Evolutionary conservation across 2,888 invertebrate genomes (phyloP), one percentile per base, ranked within the genome.

Genomic region (Caenorhabditis panamensis): DNA sequence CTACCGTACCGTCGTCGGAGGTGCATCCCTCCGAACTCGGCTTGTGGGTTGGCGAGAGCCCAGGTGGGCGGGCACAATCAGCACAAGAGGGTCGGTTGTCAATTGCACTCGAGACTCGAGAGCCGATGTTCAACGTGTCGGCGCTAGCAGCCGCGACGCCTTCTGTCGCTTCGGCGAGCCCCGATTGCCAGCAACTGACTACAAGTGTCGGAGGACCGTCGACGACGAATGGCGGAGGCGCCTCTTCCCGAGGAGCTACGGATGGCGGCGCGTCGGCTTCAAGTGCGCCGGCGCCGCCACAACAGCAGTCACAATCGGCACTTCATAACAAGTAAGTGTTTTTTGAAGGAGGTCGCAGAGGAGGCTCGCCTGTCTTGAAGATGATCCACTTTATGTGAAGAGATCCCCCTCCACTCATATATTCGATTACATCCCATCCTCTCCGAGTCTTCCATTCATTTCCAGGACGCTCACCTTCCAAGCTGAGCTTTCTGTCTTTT

Each of bases 41-140:
- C 49, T 67, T 61, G 75, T 59, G 75, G 72, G 68, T 58, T 56
- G 51, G 64, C 53, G 63, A 59, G 37, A 62, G 62, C 18, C 20
- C 24, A 49, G 37, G 66, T 66, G 76, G 64, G 76, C 68, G 80
- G 51, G 68, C 51, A 62, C 62, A 73, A 72, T 62, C 68, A 71
- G 68, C 73, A 68, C 73, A 73, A 67, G 67, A 73, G 73, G 71
- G 64, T 73, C 75, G 75, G 76, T 80, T 82, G 84, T 84, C 84
- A 84, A 84, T 82, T 82, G 84, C 84, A 80, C 84, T 82, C 79
- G 77, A 81, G 56, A 63, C 73, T 82, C 72, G 76, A 79, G 79
- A 71, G 71, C 77, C 63, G 66, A 85, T 85, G 85, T 85, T 85
- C 85, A 85, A 84, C 84, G 81, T 85, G 76, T 81, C 82, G 62